Conservation (phyloP, 2,797 vertebrate species). For the Merluccius polli region DNA sequence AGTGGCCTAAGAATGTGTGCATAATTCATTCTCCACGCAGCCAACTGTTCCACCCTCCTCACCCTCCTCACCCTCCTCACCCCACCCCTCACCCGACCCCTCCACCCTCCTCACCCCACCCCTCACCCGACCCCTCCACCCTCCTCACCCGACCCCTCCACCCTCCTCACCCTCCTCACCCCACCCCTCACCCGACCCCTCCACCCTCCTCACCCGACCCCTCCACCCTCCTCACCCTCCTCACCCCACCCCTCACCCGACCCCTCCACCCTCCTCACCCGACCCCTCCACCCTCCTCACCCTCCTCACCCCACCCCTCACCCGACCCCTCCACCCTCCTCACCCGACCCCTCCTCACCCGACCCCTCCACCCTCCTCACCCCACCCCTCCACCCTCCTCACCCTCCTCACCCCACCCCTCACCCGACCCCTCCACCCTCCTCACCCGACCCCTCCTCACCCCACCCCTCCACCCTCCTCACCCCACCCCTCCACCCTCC, state of each 20-base stretch:
- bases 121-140: neutral
- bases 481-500: neutral
- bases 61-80: neutral
- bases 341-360: no score
- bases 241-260: no score
- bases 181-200: no score
- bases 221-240: neutral
- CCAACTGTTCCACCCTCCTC: constrained; percentile 32
- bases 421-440: no score
- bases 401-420: no score
- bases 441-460: no score
- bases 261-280: neutral
- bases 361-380: neutral
- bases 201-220: no score
- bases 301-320: constrained; percentile 17
- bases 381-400: no score
- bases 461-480: neutral
- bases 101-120: no score
- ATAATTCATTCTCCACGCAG: constrained; percentile 52
- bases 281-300: constrained; percentile 9
- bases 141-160: neutral
- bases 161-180: no score
- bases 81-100: neutral
- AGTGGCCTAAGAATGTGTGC: constrained; percentile 47
- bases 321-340: neutral